Evolutionary conservation across 1,140 invertebrate genomes (phyloP).

Genomic region (Patella vulgata): DNA sequence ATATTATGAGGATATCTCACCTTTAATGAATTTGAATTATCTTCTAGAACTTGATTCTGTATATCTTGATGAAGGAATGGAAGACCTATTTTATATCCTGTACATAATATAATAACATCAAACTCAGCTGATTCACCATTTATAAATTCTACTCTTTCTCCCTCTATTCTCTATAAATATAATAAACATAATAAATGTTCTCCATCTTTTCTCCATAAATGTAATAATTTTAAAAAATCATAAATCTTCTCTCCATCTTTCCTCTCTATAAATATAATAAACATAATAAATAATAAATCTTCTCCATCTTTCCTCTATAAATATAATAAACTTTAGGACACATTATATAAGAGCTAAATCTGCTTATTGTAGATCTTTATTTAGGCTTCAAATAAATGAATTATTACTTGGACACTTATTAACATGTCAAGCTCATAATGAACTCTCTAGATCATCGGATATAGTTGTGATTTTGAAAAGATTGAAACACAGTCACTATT

Average conservation of each 20-base stretch:
- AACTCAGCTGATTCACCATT: slow-evolving; percentile 56
- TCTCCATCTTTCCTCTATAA: neutral
- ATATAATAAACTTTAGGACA: too few species aligned
- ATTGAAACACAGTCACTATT: too few species aligned
- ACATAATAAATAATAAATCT: neutral
- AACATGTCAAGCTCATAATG: too few species aligned
- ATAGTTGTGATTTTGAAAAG: too few species aligned
- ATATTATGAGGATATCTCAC: too few species aligned
- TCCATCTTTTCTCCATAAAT: neutral
- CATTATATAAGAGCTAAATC: too few species aligned
- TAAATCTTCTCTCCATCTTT: slow-evolving; percentile 24
- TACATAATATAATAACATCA: slow-evolving; percentile 62
- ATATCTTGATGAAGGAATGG: slow-evolving; percentile 56
- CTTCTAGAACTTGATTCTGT: slow-evolving; percentile 38
- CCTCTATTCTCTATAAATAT: slow-evolving; percentile 58
- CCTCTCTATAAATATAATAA: slow-evolving; percentile 29
- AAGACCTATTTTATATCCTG: slow-evolving; percentile 64
- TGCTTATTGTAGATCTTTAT: too few species aligned
- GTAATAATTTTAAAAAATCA: too few species aligned
- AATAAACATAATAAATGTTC: neutral
- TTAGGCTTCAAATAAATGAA: too few species aligned
- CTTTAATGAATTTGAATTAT: slow-evolving; percentile 48
- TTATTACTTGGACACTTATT: too few species aligned
- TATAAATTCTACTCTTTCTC: slow-evolving; percentile 54
- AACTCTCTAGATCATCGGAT: too few species aligned